These are phyloP conservation scores for Acleris emargana DNA, from an alignment of 2,888 invertebrate genomes.

Conservation along the genomic window DNA sequence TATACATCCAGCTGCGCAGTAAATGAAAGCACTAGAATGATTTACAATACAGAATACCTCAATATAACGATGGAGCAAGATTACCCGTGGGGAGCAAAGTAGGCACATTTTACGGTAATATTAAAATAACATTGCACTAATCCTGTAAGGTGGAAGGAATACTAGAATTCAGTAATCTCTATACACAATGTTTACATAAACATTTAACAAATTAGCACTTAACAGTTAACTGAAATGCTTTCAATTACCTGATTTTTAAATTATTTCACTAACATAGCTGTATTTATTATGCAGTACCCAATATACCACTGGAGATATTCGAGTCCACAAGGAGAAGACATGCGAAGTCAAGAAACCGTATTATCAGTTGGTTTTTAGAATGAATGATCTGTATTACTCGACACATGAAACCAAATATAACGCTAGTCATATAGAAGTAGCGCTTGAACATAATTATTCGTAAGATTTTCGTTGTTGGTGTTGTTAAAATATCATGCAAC, in stretches of 20 bases:
- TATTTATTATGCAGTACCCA: conserved; percentile 84
- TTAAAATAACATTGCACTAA: conserved; percentile 20
- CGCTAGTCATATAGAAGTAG: conserved; percentile 72
- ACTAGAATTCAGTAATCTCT: background rate
- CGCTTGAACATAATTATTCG: conserved; percentile 63
- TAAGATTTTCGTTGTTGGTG: conserved; percentile 62
- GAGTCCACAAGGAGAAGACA: conserved; percentile 82
- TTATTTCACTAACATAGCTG: conserved; percentile 76
- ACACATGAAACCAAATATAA: conserved; percentile 61
- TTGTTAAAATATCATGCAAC: conserved; percentile 36
- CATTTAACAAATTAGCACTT: conserved; percentile 9
- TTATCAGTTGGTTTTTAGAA: conserved; percentile 84
- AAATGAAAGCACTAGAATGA: no score
- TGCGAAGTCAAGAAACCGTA: conserved; percentile 83
- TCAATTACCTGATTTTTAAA: conserved; percentile 45
- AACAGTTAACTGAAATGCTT: conserved; percentile 41
- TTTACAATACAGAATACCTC: no score
- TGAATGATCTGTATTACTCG: conserved; percentile 65
- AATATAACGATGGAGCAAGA: no score
- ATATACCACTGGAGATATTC: conserved; percentile 84
- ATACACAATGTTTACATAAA: conserved; percentile 3
- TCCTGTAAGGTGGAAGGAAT: conserved; percentile 13
- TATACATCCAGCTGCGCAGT: no score
- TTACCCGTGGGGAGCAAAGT: no score
- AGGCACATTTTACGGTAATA: no score